Evolutionary conservation across 35 echinoderm and acorn worm genomes (phyloP), one percentile per base, ranked within the genome.

Genomic region (Nesometra sesokonis): DNA sequence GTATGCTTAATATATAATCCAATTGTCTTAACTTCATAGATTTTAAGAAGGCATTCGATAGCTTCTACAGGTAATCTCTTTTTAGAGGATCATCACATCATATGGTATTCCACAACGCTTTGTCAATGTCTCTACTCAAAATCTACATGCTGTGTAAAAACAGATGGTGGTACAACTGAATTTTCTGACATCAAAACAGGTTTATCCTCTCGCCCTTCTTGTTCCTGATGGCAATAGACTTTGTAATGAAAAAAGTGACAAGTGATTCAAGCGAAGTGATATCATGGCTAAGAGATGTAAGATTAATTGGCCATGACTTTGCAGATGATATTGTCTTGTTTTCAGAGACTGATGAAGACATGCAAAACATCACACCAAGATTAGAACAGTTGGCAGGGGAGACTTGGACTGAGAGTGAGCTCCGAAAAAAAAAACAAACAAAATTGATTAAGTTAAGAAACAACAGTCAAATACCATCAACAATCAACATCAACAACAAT

Each of bases 31-130:
- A 87, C 57, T 87, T 91, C 37, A 36, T 87, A 29, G 84, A 91
- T 79, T 91, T 86, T 37, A 78, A 57, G 29, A 91, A 91, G 67
- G 89, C 89, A 7, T 91, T 91, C 38, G 89, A 86, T 32, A 80
- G 36, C 46, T 30, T 91, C 29, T 32, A 91, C 29, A 31, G 84
- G 57, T 76, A 86, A n/a, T 33, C 67, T 15, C 13, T 91, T n/a
- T n/a, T 11, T 87, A 40, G 89, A 32, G 39, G 27, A 85, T 86
- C 5, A 17, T 77, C 35, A 37, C 37, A 29, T 17, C 17, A 5
- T 91, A 91, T 91, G 89, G 89, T 0, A 87, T 90, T 57, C 88
- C 88, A 79, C 15, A 39, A 40, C 36, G 77, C 19, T 36, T 87
- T 36, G 31, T 87, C 33, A 36, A 34, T 4, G 13, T 87, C 7